Evolutionary conservation across 1,140 invertebrate species (phyloP).

Genomic region (Schlechtendalia chinensis): DNA sequence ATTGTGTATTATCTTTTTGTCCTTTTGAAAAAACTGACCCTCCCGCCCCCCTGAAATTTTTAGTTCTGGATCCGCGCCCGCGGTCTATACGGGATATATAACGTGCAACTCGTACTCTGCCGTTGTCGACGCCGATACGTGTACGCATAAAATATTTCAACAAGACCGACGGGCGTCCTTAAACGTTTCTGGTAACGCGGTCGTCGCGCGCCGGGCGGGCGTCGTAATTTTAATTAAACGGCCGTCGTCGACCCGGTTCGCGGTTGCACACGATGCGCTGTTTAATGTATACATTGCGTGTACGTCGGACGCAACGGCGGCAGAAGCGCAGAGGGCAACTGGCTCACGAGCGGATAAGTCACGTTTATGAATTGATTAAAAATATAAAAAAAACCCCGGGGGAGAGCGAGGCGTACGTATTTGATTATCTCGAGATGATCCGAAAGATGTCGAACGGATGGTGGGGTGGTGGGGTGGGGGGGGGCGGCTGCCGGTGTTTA

Average conservation of each 20-base stretch:
- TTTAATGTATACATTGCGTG: neutral
- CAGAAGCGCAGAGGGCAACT: slow-evolving; percentile 21
- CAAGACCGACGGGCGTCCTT: neutral
- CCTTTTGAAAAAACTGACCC: no score
- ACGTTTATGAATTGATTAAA: slow-evolving; percentile 46
- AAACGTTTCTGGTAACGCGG: no score
- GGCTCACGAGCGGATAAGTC: slow-evolving; percentile 47
- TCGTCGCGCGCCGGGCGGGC: slow-evolving; percentile 11
- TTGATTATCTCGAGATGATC: slow-evolving; percentile 43
- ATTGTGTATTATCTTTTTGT: no score
- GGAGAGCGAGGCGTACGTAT: no score
- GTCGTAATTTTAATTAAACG: slow-evolving; percentile 29
- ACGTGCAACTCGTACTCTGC: no score
- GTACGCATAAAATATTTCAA: no score
- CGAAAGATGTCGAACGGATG: slow-evolving; percentile 45
- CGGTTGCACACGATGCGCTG: neutral
- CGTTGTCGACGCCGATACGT: no score
- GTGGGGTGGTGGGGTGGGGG: no score
- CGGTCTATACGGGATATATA: no score
- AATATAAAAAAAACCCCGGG: no score
- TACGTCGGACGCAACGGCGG: neutral
- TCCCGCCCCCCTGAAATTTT: no score
- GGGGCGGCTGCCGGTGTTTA: slow-evolving; percentile 46
- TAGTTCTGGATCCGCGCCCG: no score
- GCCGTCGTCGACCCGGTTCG: slow-evolving; percentile 16